A percentile compares a stretch with the other conserved stretches of the same genome.
Evolutionary conservation across 2,888 invertebrate genomes (phyloP).

Genomic region (Acleris cristana): DNA sequence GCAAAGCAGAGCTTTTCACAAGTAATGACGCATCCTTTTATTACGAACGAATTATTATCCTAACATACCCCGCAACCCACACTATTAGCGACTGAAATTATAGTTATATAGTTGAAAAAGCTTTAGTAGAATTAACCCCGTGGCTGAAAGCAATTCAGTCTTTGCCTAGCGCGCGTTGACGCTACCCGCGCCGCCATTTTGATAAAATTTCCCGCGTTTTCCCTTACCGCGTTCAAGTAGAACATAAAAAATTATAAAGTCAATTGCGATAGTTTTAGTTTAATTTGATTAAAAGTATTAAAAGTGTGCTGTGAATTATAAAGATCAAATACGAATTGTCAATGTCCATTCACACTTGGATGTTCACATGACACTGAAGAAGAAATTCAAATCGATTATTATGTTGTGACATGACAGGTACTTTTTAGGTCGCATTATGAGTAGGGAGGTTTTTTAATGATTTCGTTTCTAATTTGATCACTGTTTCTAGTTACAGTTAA

Average conservation of each 20-base stretch:
- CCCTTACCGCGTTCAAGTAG: conserved; percentile 35
- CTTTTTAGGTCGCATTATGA: conserved; percentile 27
- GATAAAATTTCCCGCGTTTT: conserved; percentile 61
- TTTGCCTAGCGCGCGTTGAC: conserved; percentile 57
- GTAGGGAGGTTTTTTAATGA: neutral
- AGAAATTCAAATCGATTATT: conserved; percentile 50
- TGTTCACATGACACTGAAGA: conserved; percentile 51
- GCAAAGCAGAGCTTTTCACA: no score
- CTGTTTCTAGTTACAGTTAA: no score
- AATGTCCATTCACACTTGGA: conserved; percentile 43
- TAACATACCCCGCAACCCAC: conserved; percentile 22
- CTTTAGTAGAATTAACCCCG: conserved; percentile 39
- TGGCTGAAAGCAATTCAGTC: conserved; percentile 64
- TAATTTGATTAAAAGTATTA: neutral
- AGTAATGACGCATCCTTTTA: conserved; percentile 9
- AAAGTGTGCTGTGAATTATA: conserved; percentile 16
- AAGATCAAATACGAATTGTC: conserved; percentile 19
- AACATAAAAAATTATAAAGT: conserved; percentile 6
- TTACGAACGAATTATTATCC: conserved; percentile 13
- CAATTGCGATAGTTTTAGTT: neutral
- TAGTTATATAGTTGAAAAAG: conserved; percentile 41
- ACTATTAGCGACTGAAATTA: conserved; percentile 33
- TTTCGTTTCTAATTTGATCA: neutral
- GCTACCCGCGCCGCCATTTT: conserved; percentile 61
- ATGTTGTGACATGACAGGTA: conserved; percentile 38